Conservation (phyloP, 2,888 invertebrate genomes). For the Sabatieria punctata region DNA sequence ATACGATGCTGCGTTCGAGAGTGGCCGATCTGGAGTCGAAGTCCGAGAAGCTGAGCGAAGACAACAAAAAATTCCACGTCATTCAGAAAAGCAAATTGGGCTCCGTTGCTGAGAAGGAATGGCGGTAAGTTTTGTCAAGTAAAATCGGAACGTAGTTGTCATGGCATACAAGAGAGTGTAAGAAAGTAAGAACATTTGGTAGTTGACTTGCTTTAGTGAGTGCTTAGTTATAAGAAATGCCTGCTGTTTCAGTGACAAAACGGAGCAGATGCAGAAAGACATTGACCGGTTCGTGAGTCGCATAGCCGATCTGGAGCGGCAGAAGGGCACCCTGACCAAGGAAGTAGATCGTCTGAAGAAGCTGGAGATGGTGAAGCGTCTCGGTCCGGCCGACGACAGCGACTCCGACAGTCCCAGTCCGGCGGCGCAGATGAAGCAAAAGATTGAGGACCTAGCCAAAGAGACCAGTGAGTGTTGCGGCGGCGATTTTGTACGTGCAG, state of each 20-base stretch:
- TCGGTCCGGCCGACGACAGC: background rate
- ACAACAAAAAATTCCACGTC: conserved; percentile 16
- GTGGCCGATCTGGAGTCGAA: conserved; percentile 46
- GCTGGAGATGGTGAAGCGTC: conserved; percentile 34
- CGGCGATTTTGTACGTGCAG: background rate
- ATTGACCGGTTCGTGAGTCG: conserved; percentile 10
- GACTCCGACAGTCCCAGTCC: too few relatives aligned
- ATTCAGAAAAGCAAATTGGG: conserved; percentile 14
- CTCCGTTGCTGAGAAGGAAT: too few relatives aligned
- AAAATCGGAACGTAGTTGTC: too few relatives aligned
- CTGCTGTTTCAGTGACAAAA: too few relatives aligned
- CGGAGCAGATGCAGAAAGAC: conserved; percentile 14
- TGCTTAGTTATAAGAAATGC: too few relatives aligned
- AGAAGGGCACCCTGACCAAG: conserved; percentile 12
- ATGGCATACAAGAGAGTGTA: too few relatives aligned
- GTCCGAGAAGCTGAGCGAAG: conserved; percentile 45
- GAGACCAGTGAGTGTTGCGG: conserved; percentile 18
- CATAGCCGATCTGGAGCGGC: conserved; percentile 13
- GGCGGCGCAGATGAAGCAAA: background rate
- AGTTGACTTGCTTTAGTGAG: too few relatives aligned
- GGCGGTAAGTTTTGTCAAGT: too few relatives aligned
- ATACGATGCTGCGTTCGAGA: conserved; percentile 48
- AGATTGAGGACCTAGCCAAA: conserved; percentile 19
- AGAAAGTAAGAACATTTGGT: too few relatives aligned
- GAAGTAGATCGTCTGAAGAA: conserved; percentile 18